These are phyloP conservation scores for Procambarus virginalis DNA, from an alignment of 1,140 invertebrate species.

Conservation along the genomic window DNA sequence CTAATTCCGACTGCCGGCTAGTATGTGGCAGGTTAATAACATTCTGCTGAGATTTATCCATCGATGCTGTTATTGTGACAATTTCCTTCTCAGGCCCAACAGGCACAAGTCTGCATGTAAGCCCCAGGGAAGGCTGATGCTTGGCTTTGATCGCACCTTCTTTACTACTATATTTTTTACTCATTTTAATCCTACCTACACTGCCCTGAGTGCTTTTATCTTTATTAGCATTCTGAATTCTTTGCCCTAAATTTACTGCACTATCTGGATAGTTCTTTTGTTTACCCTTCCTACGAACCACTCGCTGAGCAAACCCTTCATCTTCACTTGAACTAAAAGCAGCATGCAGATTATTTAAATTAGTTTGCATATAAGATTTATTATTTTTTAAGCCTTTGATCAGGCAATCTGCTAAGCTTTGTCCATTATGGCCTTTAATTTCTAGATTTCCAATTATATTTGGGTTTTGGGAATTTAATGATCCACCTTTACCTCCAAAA, in stretches of 20 bases:
- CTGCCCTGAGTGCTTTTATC: not conserved
- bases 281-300: slow-evolving; percentile 22
- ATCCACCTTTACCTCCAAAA: not conserved
- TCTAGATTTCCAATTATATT: not conserved
- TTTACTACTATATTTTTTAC: not conserved
- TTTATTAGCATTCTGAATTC: slow-evolving; percentile 6
- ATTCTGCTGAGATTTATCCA: not conserved
- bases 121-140: slow-evolving; percentile 24
- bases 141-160: slow-evolving; percentile 47
- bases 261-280: slow-evolving; percentile 5
- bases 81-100: slow-evolving; percentile 47
- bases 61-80: slow-evolving; percentile 14
- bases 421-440: not conserved
- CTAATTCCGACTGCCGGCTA: not conserved
- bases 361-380: not conserved
- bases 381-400: not conserved
- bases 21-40: not conserved
- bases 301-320: not conserved
- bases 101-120: slow-evolving; percentile 31
- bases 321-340: slow-evolving; percentile 37
- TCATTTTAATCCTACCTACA: slow-evolving; percentile 1
- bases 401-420: not conserved
- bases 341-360: not conserved
- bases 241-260: not conserved
- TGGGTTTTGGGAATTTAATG: not conserved